Conservation (phyloP, 2,113 vertebrate genomes). For the Smithornis capensis region DNA sequence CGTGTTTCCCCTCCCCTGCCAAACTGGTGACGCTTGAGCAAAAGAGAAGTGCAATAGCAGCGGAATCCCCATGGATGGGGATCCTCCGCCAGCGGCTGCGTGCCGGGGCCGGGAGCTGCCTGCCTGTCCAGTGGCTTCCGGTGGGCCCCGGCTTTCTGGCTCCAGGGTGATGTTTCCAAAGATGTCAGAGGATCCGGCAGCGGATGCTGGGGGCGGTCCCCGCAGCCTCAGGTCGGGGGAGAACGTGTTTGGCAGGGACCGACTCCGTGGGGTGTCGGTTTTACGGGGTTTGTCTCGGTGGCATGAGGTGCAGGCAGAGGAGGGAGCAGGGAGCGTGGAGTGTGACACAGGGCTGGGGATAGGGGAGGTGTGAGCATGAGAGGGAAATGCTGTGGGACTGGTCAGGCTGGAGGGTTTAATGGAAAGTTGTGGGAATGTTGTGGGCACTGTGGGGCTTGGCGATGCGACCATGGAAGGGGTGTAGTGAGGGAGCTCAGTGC, state of each 20-base stretch:
- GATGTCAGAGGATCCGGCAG: background rate
- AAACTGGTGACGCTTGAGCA: constrained; percentile 9
- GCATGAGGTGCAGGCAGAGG: fast-evolving
- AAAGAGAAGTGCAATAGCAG: constrained; percentile 68
- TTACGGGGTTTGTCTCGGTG: background rate
- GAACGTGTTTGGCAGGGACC: fast-evolving
- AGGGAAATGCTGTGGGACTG: background rate
- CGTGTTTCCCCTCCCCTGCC: background rate
- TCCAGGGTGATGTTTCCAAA: background rate
- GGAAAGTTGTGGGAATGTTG: background rate
- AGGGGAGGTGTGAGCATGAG: background rate
- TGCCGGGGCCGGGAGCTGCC: background rate
- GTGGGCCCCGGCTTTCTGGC: background rate
- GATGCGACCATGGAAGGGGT: background rate
- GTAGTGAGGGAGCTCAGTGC: background rate
- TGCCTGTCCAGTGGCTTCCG: background rate
- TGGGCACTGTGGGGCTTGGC: fast-evolving
- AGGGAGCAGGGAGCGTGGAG: background rate
- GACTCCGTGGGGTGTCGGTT: background rate
- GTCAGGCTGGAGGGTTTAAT: background rate
- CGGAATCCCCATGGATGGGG: background rate
- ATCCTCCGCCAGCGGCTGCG: background rate
- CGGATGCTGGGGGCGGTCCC: fast-evolving
- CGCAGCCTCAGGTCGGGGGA: fast-evolving
- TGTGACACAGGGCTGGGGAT: fast-evolving